Percentiles rank a stretch among this genome's conserved stretches.
These are phyloP conservation scores for Emydocephalus ijimae DNA, from an alignment of 2,113 vertebrate species.

Conservation along the genomic window DNA sequence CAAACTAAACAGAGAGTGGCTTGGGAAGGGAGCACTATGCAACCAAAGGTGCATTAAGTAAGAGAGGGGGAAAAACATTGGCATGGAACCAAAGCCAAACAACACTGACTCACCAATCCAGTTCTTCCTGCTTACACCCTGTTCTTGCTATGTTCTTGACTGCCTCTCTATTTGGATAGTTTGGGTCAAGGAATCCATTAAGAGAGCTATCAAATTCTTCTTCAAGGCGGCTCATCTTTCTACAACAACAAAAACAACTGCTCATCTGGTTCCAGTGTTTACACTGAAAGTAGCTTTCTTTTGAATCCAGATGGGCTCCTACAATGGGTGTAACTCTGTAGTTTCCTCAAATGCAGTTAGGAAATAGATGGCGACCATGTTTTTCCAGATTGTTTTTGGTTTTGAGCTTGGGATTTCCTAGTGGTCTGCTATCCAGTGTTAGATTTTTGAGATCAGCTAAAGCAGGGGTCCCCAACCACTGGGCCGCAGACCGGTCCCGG, in stretches of 20 bases:
- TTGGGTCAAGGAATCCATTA: background rate
- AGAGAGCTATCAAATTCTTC: background rate
- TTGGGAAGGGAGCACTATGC: background rate
- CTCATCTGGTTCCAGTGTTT: background rate
- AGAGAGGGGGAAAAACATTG: background rate
- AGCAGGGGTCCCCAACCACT: too few species aligned
- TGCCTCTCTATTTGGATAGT: background rate
- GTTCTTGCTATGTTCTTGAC: background rate
- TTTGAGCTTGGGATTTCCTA: background rate
- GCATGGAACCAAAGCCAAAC: background rate
- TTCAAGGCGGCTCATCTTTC: background rate
- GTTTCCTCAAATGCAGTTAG: background rate
- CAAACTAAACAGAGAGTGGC: background rate
- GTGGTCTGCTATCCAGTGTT: background rate
- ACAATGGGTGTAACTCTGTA: background rate
- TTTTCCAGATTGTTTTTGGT: background rate
- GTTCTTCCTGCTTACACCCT: background rate
- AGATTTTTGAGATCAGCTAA: background rate
- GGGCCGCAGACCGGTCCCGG: too few species aligned
- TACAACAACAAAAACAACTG: background rate
- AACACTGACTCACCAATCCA: background rate
- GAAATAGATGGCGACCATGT: background rate
- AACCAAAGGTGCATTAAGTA: background rate
- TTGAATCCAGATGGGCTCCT: background rate
- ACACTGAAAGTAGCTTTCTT: background rate